Evolutionary conservation across 2,888 invertebrate species (phyloP).

Genomic region (Brachyptera risi): DNA sequence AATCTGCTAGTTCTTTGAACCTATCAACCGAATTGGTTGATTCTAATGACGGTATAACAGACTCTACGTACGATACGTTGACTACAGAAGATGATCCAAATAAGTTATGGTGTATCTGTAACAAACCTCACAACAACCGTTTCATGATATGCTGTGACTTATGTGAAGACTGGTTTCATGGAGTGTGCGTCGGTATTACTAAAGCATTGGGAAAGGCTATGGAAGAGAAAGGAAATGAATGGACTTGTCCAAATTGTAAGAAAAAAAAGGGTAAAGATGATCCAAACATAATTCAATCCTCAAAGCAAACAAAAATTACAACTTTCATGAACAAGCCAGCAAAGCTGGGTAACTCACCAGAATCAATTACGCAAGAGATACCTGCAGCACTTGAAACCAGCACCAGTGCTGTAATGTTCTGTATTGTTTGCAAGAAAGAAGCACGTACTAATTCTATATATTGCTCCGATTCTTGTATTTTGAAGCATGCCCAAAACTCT

Average conservation of each 20-base stretch:
- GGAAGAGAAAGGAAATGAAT: constrained; percentile 83
- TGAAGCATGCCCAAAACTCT: constrained; percentile 72
- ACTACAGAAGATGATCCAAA: constrained; percentile 90
- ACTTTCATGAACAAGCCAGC: constrained; percentile 22
- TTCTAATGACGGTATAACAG: constrained; percentile 44
- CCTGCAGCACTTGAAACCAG: constrained; percentile 22
- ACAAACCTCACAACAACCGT: constrained; percentile 84
- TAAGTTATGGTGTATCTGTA: constrained; percentile 92
- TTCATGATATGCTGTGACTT: constrained; percentile 97
- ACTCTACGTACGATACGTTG: constrained; percentile 54
- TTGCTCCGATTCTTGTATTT: constrained; percentile 84
- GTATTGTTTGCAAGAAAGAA: constrained; percentile 71
- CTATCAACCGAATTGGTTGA: not conserved
- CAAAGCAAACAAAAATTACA: constrained; percentile 15
- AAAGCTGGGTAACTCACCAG: constrained; percentile 1
- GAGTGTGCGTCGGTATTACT: constrained; percentile 93
- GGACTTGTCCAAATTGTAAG: constrained; percentile 81
- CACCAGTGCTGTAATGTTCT: constrained; percentile 45
- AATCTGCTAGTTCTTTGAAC: not conserved
- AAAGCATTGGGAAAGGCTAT: constrained; percentile 84
- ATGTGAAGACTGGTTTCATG: constrained; percentile 97
- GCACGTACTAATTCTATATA: constrained; percentile 80
- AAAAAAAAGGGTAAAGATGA: not conserved
- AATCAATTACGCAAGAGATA: constrained; percentile 28
- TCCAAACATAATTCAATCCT: constrained; percentile 18